Evolutionary conservation across 2,113 vertebrate species (phyloP), one percentile per base, ranked within the genome.

Genomic region (Paedocypris sp.): DNA sequence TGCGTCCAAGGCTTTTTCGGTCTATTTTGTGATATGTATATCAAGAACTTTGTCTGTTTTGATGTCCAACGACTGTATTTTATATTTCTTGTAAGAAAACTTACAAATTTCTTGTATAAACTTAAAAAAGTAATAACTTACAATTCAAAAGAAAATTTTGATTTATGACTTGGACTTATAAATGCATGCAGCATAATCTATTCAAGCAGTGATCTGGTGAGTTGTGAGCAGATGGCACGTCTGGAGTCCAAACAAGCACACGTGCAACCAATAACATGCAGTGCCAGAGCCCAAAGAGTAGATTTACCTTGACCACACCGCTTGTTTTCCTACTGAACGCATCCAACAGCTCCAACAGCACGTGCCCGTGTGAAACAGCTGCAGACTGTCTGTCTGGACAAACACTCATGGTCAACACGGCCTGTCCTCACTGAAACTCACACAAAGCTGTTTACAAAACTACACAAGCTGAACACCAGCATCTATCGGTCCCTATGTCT

Each of bases 371-470:
- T 15, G 12, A 49, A 22, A 38, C 58, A 61, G 36, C 36, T 31
- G 39, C 38, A 43, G 38, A 49, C 26, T 62, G 16, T 32, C 5
- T 10, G 18, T 52, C 46, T 62, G 35, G 47, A 62, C 36, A 42
- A 43, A 43, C 46, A 62, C 46, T 60, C 22, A 60, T 3, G 15
- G 45, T 58, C 13, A 47, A 11, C 61, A 39, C 56, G 39, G 25
- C 38, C 33, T 19, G 18, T 25, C 31, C 22, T 42, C 25, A 2
- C 31, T 16, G 28, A 31, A 51, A 29, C 12, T 1, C 4, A 28
- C 46, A 6, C 28, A 10, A 22, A 8, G 59, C 19, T 32, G 11
- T 33, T 51, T 12, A 52, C 9, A 42, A 42, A 22, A 41, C 11
- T 39, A 39, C 13, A 41, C 13, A 22, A 41, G 33, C 5, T 2